Evolutionary conservation across 2,797 vertebrate genomes (phyloP).

Genomic region (Sebastolobus altivelis): DNA sequence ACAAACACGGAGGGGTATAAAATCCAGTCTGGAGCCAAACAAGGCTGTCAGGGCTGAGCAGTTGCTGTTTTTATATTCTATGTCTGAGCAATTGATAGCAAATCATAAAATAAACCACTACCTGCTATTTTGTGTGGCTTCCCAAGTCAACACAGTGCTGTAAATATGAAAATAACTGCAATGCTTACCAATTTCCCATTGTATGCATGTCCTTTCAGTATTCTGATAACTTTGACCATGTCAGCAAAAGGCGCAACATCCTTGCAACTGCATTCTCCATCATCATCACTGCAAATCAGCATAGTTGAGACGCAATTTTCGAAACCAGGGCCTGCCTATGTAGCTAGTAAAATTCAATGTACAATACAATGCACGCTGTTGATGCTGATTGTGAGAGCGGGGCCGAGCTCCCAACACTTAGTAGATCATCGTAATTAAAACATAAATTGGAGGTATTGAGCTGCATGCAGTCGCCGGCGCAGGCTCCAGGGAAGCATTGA

Average conservation of each 20-base stretch:
- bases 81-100: slow-evolving; percentile 21
- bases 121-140: slow-evolving; percentile 22
- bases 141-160: not conserved
- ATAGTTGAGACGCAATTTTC: slow-evolving; percentile 19
- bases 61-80: slow-evolving; percentile 29
- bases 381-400: slow-evolving; percentile 44
- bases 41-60: slow-evolving; percentile 44
- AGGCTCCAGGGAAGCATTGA: slow-evolving; percentile 69
- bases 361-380: slow-evolving; percentile 26
- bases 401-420: slow-evolving; percentile 61
- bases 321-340: not conserved
- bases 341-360: slow-evolving; percentile 39
- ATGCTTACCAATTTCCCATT: not conserved
- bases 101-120: slow-evolving; percentile 30
- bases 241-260: not conserved
- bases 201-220: not conserved
- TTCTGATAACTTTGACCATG: slow-evolving; percentile 6
- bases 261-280: not conserved
- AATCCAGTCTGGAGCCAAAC: slow-evolving; percentile 56
- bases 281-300: slow-evolving; percentile 22
- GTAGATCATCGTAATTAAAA: slow-evolving; percentile 84
- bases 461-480: slow-evolving; percentile 50
- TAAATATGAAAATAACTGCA: slow-evolving; percentile 16
- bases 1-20: slow-evolving; percentile 45
- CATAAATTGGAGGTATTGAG: slow-evolving; percentile 83